phyloP scores from a whole-genome alignment of 2,797 vertebrate genomes.

The Urosaurus nigricauda region DNA sequence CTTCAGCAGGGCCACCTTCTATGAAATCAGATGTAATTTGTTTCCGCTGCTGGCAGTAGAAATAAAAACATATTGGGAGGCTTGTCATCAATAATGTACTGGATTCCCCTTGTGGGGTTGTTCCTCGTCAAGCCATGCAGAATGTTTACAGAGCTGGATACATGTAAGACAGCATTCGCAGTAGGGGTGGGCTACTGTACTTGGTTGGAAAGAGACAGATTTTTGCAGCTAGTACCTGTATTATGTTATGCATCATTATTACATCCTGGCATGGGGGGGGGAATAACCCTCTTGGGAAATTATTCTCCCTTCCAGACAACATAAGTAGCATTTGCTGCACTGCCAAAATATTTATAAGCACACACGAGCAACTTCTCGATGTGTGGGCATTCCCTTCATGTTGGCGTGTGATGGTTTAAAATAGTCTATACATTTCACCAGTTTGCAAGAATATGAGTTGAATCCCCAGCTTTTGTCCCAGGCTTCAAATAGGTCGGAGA shows the following conservation, averaged over 20 bases:
- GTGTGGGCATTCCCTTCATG: not conserved
- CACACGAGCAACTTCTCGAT: not conserved
- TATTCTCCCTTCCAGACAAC: conserved; percentile 31
- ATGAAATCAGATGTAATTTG: conserved; percentile 58
- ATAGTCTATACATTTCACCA: not conserved
- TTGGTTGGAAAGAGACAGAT: not conserved
- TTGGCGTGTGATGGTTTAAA: not conserved
- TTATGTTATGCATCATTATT: conserved; percentile 33
- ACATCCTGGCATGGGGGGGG: conserved; percentile 1
- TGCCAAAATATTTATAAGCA: conserved; percentile 8
- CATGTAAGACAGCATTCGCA: not conserved
- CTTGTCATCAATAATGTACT: conserved; percentile 40
- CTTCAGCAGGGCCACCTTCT: conserved; percentile 49
- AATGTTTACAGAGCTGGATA: conserved; percentile 23
- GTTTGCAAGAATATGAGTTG: conserved; percentile 15
- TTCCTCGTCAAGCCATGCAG: conserved; percentile 19
- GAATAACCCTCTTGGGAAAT: conserved; percentile 33
- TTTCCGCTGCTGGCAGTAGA: conserved; percentile 51
- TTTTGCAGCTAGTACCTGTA: conserved; percentile 6
- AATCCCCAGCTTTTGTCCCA: not conserved
- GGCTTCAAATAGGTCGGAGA: not conserved
- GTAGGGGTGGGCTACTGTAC: not conserved
- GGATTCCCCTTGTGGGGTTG: conserved; percentile 16
- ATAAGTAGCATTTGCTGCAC: not conserved
- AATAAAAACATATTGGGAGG: conserved; percentile 39